Conservation (phyloP, 2,797 vertebrate genomes). For the Spondyliosoma cantharus region DNA sequence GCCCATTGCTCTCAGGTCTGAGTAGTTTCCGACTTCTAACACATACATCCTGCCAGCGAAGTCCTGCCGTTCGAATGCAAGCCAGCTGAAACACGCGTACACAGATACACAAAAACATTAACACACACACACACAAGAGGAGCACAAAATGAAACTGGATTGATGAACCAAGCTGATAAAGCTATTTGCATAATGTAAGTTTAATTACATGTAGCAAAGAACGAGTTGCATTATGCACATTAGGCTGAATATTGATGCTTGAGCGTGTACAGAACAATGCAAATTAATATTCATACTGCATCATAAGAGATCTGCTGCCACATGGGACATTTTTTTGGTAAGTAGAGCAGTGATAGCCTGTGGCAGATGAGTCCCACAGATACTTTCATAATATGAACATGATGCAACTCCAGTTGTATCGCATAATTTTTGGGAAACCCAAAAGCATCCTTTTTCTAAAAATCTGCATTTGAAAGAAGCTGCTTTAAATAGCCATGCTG, state of each 20-base stretch:
- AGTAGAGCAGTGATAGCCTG: conserved; percentile 20
- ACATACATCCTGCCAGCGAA: conserved; percentile 90
- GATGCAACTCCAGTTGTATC: conserved; percentile 1
- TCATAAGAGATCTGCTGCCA: conserved; percentile 13
- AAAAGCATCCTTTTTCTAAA: neutral
- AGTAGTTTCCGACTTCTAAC: conserved; percentile 91
- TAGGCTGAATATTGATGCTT: neutral
- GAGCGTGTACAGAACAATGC: neutral
- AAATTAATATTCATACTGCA: conserved; percentile 5
- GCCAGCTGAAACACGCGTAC: conserved; percentile 84
- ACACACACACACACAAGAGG: neutral
- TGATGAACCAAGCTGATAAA: neutral
- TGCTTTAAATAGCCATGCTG: neutral
- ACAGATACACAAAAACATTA: conserved; percentile 10
- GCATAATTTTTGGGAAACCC: conserved; percentile 13
- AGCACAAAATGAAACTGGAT: neutral
- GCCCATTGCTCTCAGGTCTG: conserved; percentile 89
- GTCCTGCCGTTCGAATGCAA: conserved; percentile 87
- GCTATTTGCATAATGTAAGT: neutral
- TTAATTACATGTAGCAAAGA: neutral
- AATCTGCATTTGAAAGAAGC: conserved; percentile 14
- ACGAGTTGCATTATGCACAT: neutral
- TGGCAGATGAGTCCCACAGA: conserved; percentile 1
- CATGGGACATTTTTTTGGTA: neutral
- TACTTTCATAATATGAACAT: conserved; percentile 15